Percentiles rank a stretch among this genome's conserved stretches.
Evolutionary conservation across 64 coral and sea anemone genomes (phyloP).

Genomic region (Trachythela sp.): DNA sequence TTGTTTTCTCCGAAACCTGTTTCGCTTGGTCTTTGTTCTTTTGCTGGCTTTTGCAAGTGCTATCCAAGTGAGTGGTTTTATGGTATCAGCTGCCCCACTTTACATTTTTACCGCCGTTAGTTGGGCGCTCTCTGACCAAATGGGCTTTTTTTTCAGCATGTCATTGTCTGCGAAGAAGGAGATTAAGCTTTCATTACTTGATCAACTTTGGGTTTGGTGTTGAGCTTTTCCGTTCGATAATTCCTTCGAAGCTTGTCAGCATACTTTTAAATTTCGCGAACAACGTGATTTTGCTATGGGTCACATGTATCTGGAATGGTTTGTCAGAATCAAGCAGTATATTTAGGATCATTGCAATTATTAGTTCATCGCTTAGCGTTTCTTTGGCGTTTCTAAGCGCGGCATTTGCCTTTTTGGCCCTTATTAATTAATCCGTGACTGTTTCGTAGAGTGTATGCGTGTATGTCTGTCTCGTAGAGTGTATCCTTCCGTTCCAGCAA

Average conservation of each 20-base stretch:
- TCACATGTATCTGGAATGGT: neutral
- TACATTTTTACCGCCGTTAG: too few relatives aligned
- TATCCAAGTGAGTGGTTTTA: neutral
- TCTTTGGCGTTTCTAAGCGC: neutral
- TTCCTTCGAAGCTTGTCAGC: slow-evolving; percentile 45
- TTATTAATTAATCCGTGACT: neutral
- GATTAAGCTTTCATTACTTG: slow-evolving; percentile 23
- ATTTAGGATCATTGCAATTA: neutral
- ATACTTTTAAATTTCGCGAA: slow-evolving; percentile 32
- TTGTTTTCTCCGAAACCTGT: neutral
- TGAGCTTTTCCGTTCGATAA: slow-evolving; percentile 47
- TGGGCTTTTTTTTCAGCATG: too few relatives aligned
- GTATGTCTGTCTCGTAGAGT: too few relatives aligned
- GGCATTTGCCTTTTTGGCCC: neutral
- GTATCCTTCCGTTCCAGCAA: too few relatives aligned
- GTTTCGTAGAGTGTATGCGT: too few relatives aligned
- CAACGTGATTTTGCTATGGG: neutral
- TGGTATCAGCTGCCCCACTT: too few relatives aligned
- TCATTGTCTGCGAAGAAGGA: too few relatives aligned
- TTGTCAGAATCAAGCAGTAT: neutral
- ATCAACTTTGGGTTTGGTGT: neutral
- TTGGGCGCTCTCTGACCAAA: too few relatives aligned
- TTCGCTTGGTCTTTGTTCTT: neutral
- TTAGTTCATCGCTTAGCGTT: neutral
- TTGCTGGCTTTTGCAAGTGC: slow-evolving; percentile 34